Conservation (phyloP, 2,797 vertebrate species). For the Anisognathus igniventris region DNA sequence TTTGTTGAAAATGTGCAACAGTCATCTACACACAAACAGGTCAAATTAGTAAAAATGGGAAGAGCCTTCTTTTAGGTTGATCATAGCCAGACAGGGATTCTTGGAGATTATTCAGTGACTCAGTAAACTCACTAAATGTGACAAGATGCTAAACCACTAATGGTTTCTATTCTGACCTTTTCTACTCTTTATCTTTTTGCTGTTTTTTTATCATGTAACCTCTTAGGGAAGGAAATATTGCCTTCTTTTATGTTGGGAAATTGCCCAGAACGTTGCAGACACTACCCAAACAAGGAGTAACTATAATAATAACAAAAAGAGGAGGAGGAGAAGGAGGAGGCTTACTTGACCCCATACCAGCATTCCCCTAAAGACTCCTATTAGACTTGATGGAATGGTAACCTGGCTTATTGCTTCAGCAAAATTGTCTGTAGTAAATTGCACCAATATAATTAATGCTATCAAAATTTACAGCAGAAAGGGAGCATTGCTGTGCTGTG, state of each 20-base stretch:
- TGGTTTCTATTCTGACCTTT: slow-evolving; percentile 30
- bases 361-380: neutral
- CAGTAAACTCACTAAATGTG: slow-evolving; percentile 1
- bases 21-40: neutral
- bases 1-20: neutral
- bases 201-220: slow-evolving; percentile 52
- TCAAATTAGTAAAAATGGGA: neutral
- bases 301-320: slow-evolving; percentile 55
- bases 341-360: slow-evolving; percentile 22
- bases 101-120: neutral
- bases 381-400: neutral
- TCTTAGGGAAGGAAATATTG: slow-evolving; percentile 66
- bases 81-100: neutral
- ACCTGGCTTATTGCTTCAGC: neutral
- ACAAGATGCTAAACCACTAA: slow-evolving; percentile 33
- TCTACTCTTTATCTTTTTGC: slow-evolving; percentile 35
- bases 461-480: neutral
- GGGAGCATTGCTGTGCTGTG: neutral
- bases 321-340: slow-evolving; percentile 22
- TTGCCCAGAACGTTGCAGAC: slow-evolving; percentile 62
- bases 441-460: neutral
- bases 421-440: neutral
- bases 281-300: slow-evolving; percentile 47
- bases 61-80: neutral
- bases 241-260: slow-evolving; percentile 66